A percentile compares a stretch with the other conserved stretches of the same genome.
phyloP scores from a whole-genome alignment of 2,888 invertebrate species.

The Microplitis deprimator region DNA sequence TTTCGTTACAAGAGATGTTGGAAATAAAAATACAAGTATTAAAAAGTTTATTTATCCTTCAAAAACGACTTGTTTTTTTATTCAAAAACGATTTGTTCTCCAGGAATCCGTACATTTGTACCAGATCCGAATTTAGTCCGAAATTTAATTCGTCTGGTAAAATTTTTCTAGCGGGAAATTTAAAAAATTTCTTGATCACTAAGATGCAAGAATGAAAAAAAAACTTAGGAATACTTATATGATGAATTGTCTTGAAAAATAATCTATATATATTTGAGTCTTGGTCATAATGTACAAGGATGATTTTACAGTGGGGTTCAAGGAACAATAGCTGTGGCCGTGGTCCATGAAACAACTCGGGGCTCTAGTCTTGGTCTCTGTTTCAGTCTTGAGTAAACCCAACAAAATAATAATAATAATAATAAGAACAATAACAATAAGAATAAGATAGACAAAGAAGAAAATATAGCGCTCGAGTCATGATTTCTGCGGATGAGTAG shows the following conservation, averaged over 20 bases:
- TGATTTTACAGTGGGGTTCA: constrained; percentile 43
- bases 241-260: neutral
- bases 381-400: constrained; percentile 1
- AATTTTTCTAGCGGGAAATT: no score
- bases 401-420: neutral
- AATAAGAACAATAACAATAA: constrained; percentile 9
- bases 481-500: constrained; percentile 57
- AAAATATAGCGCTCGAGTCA: constrained; percentile 58
- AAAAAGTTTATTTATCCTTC: no score
- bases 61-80: no score
- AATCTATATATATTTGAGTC: neutral
- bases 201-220: no score
- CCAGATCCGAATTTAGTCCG: no score
- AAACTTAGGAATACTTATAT: neutral
- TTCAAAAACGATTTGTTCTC: no score
- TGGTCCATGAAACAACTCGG: constrained; percentile 36
- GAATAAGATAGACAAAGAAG: constrained; percentile 40
- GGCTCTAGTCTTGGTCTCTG: constrained; percentile 8
- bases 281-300: constrained; percentile 25
- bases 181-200: no score
- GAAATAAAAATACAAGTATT: no score
- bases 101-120: no score
- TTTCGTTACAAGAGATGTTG: no score
- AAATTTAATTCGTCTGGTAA: no score
- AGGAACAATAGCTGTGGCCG: constrained; percentile 52